phyloP scores from a whole-genome alignment of 2,113 vertebrate genomes.

The Ceyx melanurus region DNA sequence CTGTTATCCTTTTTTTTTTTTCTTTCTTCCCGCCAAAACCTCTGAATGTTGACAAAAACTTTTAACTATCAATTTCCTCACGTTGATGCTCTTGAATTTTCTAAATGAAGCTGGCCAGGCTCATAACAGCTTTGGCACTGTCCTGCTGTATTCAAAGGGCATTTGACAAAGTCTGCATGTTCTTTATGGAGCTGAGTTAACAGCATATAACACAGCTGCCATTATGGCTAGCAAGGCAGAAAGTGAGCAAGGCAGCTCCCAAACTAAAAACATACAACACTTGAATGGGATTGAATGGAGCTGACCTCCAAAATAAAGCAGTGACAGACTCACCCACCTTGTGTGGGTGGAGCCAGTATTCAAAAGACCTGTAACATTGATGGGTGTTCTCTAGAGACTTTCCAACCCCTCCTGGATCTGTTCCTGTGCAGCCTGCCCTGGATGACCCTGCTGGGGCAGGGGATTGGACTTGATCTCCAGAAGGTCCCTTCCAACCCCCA shows the following conservation, averaged over 20 bases:
- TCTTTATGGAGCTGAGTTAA: slow-evolving; percentile 9
- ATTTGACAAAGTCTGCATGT: slow-evolving; percentile 6
- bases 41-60: background rate
- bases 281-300: background rate
- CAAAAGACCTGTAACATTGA: background rate
- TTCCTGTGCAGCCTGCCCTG: too few relatives aligned
- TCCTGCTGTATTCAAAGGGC: slow-evolving; percentile 9
- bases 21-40: background rate
- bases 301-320: background rate
- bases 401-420: too few relatives aligned
- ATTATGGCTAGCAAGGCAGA: slow-evolving; percentile 5
- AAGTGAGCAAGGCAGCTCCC: slow-evolving; percentile 19
- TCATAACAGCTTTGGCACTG: background rate
- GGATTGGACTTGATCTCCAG: too few relatives aligned
- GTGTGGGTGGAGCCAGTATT: background rate
- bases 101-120: background rate
- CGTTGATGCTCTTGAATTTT: background rate
- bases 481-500: too few relatives aligned
- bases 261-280: background rate
- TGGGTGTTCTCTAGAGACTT: too few relatives aligned
- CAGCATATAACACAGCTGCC: slow-evolving; percentile 33
- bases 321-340: background rate
- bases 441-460: too few relatives aligned
- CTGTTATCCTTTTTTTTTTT: background rate
- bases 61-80: background rate